These are phyloP conservation scores for Micrastur ruficollis DNA, from an alignment of 2,797 vertebrate species.

Conservation along the genomic window DNA sequence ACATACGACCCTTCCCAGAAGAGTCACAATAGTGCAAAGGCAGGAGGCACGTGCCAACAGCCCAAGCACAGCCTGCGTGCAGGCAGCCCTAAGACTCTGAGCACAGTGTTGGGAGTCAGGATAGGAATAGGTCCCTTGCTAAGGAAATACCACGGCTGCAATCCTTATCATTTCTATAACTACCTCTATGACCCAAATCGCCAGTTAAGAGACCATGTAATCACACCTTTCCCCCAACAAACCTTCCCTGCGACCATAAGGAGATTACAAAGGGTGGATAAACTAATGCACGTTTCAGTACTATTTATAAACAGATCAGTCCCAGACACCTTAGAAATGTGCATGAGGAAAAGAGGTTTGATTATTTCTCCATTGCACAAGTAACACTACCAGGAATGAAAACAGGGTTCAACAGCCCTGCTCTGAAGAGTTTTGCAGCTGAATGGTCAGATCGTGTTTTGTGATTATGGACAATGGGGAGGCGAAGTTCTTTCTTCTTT, in stretches of 20 bases:
- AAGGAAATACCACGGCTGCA: background rate
- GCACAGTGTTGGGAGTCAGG: background rate
- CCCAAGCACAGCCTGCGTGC: background rate
- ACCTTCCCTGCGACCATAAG: background rate
- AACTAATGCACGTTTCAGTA: background rate
- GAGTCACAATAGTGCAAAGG: accelerated
- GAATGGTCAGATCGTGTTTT: background rate
- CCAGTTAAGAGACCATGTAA: background rate
- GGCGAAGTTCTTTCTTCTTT: background rate
- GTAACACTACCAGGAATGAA: background rate
- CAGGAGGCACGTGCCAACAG: background rate
- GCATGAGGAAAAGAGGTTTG: background rate
- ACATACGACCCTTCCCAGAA: background rate
- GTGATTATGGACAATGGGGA: background rate
- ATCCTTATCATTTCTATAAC: background rate
- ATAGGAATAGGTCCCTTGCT: background rate
- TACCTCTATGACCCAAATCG: background rate
- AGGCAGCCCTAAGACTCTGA: background rate
- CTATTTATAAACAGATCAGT: background rate
- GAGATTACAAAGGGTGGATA: background rate
- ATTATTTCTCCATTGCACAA: background rate
- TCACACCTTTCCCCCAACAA: background rate
- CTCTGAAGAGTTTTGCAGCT: background rate
- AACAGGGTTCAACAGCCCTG: background rate
- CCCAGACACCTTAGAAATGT: background rate